phyloP scores from a whole-genome alignment of 1,140 invertebrate species.

The Rhagoletis pomonella region DNA sequence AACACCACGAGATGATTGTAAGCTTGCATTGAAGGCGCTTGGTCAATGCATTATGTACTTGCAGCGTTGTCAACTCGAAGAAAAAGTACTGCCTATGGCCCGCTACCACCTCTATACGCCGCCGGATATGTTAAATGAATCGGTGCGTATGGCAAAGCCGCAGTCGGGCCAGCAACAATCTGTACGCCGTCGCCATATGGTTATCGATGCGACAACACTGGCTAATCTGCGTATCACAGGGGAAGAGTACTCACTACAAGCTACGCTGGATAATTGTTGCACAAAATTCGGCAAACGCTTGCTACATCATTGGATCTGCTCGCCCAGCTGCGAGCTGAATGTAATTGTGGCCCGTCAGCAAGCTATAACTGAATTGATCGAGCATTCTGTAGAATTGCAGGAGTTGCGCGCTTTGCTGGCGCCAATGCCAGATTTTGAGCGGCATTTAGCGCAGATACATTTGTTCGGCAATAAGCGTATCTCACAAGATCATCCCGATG shows the following conservation, averaged over 20 bases:
- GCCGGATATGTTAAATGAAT: slow-evolving; percentile 77
- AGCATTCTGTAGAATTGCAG: slow-evolving; percentile 79
- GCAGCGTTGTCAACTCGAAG: slow-evolving; percentile 88
- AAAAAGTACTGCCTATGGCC: slow-evolving; percentile 91
- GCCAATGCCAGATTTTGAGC: slow-evolving; percentile 94
- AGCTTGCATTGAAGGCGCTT: slow-evolving; percentile 85
- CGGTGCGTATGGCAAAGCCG: slow-evolving; percentile 62
- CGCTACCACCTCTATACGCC: slow-evolving; percentile 91
- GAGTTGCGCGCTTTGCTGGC: slow-evolving; percentile 81
- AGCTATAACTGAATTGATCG: slow-evolving; percentile 86
- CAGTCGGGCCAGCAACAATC: background rate
- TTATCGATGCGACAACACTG: slow-evolving; percentile 93
- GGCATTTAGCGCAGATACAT: slow-evolving; percentile 94
- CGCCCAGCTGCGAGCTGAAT: slow-evolving; percentile 87
- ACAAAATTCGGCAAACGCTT: slow-evolving; percentile 95
- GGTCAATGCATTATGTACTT: slow-evolving; percentile 92
- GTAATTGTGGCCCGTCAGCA: slow-evolving; percentile 88
- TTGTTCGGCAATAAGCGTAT: slow-evolving; percentile 86
- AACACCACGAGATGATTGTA: slow-evolving; percentile 82
- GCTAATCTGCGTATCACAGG: slow-evolving; percentile 91
- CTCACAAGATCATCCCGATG: slow-evolving; percentile 90
- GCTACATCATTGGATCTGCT: slow-evolving; percentile 93
- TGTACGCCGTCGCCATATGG: slow-evolving; percentile 76
- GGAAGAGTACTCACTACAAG: slow-evolving; percentile 86
- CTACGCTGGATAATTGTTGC: slow-evolving; percentile 89